Evolutionary conservation across 2,888 invertebrate species (phyloP), one percentile per base, ranked within the genome.

Genomic region (Orthosia cruda): DNA sequence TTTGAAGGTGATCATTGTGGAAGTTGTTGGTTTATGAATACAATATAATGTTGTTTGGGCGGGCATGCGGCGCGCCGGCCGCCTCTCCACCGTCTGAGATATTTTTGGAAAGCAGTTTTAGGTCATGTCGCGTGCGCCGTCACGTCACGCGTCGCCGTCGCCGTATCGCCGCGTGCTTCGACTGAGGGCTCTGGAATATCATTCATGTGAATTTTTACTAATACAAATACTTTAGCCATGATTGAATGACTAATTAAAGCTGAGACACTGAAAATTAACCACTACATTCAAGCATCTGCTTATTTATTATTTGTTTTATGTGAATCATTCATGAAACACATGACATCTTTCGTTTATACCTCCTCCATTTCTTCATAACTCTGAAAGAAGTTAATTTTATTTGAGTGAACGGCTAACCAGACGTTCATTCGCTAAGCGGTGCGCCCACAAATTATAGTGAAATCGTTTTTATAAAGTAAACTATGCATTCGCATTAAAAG

Each of bases 101-200:
- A 96, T 96, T 96, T 96, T 96, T 95, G 95, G 96, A 96, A 94
- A 95, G 90, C 92, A 93, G 90, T 96, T 94, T 96, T 95, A 96
- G 96, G 96, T 95, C 96, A 93, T 92, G 90, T 91, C 90, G 88
- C 82, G 88, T 82, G 87, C 74, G 71, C 65, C 80, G 40, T 54
- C 40, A 45, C 73, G 61, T 61, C 86, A 89, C 87, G 88, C 87
- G 88, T 87, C 84, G 86, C 67, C 80, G 81, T 80, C 71, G 68
- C 84, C 83, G 66, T 78, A 55, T 45, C 62, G 55, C 50, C 52
- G 52, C 52, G 55, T 57, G 58, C 23, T 32, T 7, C 62, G 47
- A 61, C 54, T 70, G 23, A 58, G 32, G 49, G 54, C 16, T 50
- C 64, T 50, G 55, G 74, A 72, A 74, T 74, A 67, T 77, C 49